Base-by-base conservation (phyloP, 2,797 vertebrate genomes). In the Champsocephalus gunnari region DNA sequence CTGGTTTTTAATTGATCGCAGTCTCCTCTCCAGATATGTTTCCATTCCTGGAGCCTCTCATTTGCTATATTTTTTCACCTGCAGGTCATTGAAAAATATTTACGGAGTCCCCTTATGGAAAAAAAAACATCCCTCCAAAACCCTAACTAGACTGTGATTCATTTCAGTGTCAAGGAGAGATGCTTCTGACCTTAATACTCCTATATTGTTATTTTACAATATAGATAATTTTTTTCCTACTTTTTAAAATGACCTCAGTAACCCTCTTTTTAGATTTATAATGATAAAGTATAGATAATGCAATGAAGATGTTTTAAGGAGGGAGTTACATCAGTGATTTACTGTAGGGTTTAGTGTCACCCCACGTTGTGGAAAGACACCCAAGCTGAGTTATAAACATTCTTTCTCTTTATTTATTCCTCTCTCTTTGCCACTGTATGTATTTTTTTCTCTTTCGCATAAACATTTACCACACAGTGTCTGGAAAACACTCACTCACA, bases 11-110 rank as follows among this genome's bases (percentile, higher is more conserved):
- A 86, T 83, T 82, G 54, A 50, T 74, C 47, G 56, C 70, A 60
- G 78, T 66, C 76, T 78, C 53, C 32, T 67, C 72, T 87, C 12
- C 55, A 50, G 54, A 78, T 70, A 63, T 0, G 38, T 76, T 86
- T 85, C 19, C 74, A 65, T 63, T 79, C 58, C 47, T n/a, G 32
- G 76, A 83, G 72, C 77, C 47, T 76, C 66, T 88, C 44, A n/a
- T 83, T 81, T 80, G 55, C 75, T 88, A 59, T 92, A 81, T 92
- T 91, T 90, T 89, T 93, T 90, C 85, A 93, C 91, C 88, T 92
- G 89, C 71, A 6, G n/a, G 71, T 88, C 87, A 93, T 57, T 84
- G 76, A 50, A 32, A 70, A 64, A 81, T 75, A 89, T 93, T 93
- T 93, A 92, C 48, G 60, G 43, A 66, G 73, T 75, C 43, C 12